Evolutionary conservation across 1,140 invertebrate species (phyloP), one percentile per base, ranked within the genome.

Genomic region (Drosophila murphyi): DNA sequence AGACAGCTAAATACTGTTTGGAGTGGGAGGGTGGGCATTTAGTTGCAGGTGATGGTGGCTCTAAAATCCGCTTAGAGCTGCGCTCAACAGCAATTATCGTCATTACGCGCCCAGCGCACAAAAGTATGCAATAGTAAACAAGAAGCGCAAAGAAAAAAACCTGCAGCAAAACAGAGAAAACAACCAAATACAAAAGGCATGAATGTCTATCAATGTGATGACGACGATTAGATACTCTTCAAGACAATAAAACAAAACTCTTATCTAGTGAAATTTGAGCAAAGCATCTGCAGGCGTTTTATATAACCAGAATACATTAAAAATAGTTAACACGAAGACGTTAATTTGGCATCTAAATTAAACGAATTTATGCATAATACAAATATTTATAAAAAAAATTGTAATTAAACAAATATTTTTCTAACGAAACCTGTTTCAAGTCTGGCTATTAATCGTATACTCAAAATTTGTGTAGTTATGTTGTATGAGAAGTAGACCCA

Each of bases 41-140:
- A 32, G 55, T 28, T 48, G 52, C 29, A n/a, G 37, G 35, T 57
- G 35, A 50, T 88, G 35, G 56, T 88, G 83, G 75, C 76, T 68
- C 56, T 59, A 67, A 89, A 88, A 88, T 88, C 83, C 85, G 74
- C 67, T 73, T 74, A 74, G 75, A 87, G 68, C 80, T 87, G 80
- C 80, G 85, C 85, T 88, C 85, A 89, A 77, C 85, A 88, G 85
- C 85, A 85, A 89, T 89, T 89, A 89, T 89, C 85, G 89, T 89
- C 85, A 89, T 89, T 89, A 89, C 80, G 74, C 68, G 85, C 57
- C 41, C 34, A 32, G 85, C 85, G 54, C 78, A 76, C 85, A 71
- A 85, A 88, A 76, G 80, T 89, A 85, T 83, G 83, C 80, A 70
- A 73, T 64, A 73, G 8, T 62, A 83, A 87, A 80, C 51, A 61